These are phyloP conservation scores for Marisa cornuarietis DNA, from an alignment of 1,140 invertebrate genomes.

Conservation along the genomic window DNA sequence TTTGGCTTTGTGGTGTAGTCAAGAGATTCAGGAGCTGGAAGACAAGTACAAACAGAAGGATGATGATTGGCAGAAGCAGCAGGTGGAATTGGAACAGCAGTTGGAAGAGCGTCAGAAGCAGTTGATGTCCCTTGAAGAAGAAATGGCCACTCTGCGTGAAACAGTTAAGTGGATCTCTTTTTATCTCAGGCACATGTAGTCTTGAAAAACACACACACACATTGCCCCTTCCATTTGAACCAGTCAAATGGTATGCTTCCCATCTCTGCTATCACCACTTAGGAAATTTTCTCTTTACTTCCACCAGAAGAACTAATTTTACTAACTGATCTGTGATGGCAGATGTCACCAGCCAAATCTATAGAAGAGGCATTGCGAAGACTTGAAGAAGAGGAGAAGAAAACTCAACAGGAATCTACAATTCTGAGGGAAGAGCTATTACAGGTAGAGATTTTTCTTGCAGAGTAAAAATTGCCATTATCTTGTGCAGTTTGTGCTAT, in stretches of 20 bases:
- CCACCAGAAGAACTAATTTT: too few relatives aligned
- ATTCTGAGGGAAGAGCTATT: conserved; percentile 38
- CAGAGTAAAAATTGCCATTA: not conserved
- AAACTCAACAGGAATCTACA: conserved; percentile 31
- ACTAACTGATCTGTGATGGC: not conserved
- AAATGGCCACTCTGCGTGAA: conserved; percentile 42
- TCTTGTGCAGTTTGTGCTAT: too few relatives aligned
- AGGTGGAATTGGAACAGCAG: conserved; percentile 46
- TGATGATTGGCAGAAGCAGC: conserved; percentile 41
- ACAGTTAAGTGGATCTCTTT: conserved; percentile 30
- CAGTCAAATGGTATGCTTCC: too few relatives aligned
- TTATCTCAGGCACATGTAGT: not conserved
- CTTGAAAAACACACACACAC: too few relatives aligned
- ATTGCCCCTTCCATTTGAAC: too few relatives aligned
- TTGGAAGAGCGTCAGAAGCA: conserved; percentile 43
- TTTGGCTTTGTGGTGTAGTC: conserved; percentile 28
- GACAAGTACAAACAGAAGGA: conserved; percentile 48
- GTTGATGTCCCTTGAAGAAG: conserved; percentile 41
- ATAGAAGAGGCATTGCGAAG: conserved; percentile 26
- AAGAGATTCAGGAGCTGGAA: conserved; percentile 58
- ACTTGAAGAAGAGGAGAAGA: conserved; percentile 41
- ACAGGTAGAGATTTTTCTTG: conserved; percentile 18
- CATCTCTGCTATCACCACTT: too few relatives aligned
- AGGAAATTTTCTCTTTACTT: too few relatives aligned
- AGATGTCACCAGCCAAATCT: conserved; percentile 28